Evolutionary conservation across 2,113 vertebrate species (phyloP).

Genomic region (Solea senegalensis): DNA sequence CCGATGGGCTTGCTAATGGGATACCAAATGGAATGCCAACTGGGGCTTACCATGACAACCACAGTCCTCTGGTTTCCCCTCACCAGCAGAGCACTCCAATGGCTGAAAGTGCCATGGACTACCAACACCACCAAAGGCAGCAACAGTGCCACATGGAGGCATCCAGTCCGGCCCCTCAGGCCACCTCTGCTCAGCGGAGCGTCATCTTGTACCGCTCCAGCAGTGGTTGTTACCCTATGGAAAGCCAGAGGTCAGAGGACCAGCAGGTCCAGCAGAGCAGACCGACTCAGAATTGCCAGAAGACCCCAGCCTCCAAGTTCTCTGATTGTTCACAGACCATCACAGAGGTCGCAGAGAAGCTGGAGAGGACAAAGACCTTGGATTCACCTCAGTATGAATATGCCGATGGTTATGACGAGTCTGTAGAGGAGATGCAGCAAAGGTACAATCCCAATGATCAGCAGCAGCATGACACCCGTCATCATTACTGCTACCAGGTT

Average conservation of each 20-base stretch:
- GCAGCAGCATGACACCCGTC: constrained; percentile 49
- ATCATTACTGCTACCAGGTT: constrained; percentile 46
- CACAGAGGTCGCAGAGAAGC: constrained; percentile 80
- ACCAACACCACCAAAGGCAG: constrained; percentile 66
- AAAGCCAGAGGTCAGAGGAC: constrained; percentile 70
- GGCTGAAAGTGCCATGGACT: constrained; percentile 65
- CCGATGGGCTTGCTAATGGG: constrained; percentile 43
- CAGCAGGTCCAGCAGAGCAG: constrained; percentile 66
- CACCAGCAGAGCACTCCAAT: constrained; percentile 60
- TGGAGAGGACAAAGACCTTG: constrained; percentile 72
- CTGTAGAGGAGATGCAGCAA: constrained; percentile 54
- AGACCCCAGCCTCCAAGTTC: constrained; percentile 40
- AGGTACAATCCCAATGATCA: constrained; percentile 36
- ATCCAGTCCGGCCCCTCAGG: constrained; percentile 54
- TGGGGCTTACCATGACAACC: constrained; percentile 53
- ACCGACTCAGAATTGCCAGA: constrained; percentile 31
- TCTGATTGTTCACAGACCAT: constrained; percentile 72
- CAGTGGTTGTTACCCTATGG: constrained; percentile 76
- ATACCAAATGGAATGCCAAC: constrained; percentile 48
- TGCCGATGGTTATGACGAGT: constrained; percentile 37
- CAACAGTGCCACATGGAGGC: constrained; percentile 48
- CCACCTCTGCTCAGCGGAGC: constrained; percentile 73
- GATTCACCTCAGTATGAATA: constrained; percentile 75
- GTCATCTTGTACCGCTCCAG: constrained; percentile 81
- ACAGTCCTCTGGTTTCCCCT: constrained; percentile 59